A percentile compares a stretch with the other conserved stretches of the same genome.
Conservation (phyloP, 2,797 vertebrate species). For the Rhinophrynus dorsalis region DNA sequence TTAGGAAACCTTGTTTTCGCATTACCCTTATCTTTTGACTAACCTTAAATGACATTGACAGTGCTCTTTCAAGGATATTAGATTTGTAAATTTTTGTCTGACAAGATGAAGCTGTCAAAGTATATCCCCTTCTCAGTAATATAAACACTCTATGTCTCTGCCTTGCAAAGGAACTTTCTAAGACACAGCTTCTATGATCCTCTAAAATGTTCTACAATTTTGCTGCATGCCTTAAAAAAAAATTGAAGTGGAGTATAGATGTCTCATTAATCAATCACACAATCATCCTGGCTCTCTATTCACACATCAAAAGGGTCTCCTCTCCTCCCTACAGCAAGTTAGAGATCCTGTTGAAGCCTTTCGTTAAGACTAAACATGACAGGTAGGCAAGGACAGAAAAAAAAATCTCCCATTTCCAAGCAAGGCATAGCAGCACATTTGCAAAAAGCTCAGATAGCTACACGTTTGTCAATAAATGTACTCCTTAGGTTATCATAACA, state of each 20-base stretch:
- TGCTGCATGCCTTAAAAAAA: background rate
- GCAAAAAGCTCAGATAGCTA: too few relatives aligned
- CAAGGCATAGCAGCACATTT: too few relatives aligned
- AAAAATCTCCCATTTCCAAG: too few relatives aligned
- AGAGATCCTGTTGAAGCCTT: slow-evolving; percentile 1
- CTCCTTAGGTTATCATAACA: too few relatives aligned
- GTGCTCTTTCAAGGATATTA: slow-evolving; percentile 30
- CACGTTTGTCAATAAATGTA: too few relatives aligned
- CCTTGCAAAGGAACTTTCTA: slow-evolving; percentile 2
- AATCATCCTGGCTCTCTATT: slow-evolving; percentile 3
- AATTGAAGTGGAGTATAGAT: slow-evolving; percentile 20
- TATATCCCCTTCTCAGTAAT: slow-evolving; percentile 2
- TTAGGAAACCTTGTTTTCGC: background rate
- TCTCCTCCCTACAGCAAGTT: slow-evolving; percentile 10
- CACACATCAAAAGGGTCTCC: slow-evolving; percentile 23
- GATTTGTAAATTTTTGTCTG: slow-evolving; percentile 23
- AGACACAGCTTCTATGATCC: background rate
- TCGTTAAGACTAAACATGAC: slow-evolving; percentile 13
- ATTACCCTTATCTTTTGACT: slow-evolving; percentile 3
- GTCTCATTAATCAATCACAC: slow-evolving; percentile 35
- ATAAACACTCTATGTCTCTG: slow-evolving; percentile 12
- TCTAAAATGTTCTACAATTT: background rate
- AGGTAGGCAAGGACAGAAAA: background rate
- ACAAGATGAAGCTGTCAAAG: slow-evolving; percentile 22
- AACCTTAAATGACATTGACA: slow-evolving; percentile 39